Evolutionary conservation across 2,888 invertebrate species (phyloP).

Genomic region (Pyrrhosoma nymphula): DNA sequence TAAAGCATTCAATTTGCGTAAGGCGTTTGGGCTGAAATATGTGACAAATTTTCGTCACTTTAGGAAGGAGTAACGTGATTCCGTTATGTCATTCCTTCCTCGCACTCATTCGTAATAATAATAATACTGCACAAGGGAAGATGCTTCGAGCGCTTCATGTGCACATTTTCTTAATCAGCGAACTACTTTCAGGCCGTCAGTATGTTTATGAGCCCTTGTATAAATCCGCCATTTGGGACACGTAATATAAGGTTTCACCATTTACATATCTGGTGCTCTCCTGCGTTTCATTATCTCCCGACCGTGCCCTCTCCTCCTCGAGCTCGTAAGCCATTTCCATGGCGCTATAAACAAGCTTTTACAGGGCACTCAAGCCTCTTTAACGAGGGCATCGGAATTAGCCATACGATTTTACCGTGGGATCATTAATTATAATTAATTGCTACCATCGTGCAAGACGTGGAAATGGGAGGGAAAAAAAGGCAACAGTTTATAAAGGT

Average conservation of each 20-base stretch:
- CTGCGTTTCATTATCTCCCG: constrained; percentile 29
- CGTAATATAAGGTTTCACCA: constrained; percentile 60
- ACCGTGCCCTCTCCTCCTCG: neutral
- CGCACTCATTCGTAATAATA: neutral
- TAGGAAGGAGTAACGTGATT: neutral
- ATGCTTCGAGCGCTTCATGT: neutral
- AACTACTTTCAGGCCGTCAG: neutral
- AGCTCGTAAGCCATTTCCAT: constrained; percentile 38
- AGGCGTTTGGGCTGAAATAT: neutral
- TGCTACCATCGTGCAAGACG: constrained; percentile 32
- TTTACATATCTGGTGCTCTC: constrained; percentile 32
- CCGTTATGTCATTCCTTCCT: neutral
- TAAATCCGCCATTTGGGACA: constrained; percentile 55
- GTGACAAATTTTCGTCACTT: neutral
- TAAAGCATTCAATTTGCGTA: neutral
- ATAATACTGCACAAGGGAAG: neutral
- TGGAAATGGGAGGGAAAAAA: neutral
- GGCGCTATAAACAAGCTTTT: constrained; percentile 64
- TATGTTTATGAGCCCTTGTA: constrained; percentile 42
- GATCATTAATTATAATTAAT: constrained; percentile 62
- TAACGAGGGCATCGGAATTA: constrained; percentile 57
- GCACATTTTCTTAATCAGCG: neutral
- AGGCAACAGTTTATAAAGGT: constrained; percentile 51
- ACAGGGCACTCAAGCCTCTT: constrained; percentile 55
- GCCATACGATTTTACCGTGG: constrained; percentile 49